Base-by-base conservation (phyloP, 2,888 invertebrate genomes). In the Glyphotaelius pellucidus region DNA sequence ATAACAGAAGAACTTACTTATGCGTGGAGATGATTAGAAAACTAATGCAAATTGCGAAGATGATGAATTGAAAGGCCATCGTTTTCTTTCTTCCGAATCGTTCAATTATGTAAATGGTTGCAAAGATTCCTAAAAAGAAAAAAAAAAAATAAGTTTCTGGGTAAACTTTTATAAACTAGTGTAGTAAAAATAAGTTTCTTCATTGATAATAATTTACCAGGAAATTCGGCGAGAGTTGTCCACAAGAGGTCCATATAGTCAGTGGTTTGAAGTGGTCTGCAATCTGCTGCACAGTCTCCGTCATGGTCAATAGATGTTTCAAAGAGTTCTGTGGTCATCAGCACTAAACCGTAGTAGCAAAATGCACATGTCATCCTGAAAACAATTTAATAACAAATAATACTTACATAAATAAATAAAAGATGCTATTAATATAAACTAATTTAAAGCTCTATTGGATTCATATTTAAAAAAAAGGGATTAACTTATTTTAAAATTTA, bases 211-310 rank as follows among this genome's bases (percentile, higher is more conserved):
- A 81, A 81, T 32, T 47, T 47, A 97, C 98, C 99, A 80, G 99
- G 99, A 95, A 99, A 99, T 95, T 99, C 99, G 0, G 99, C 98
- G 88, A 99, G 95, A 0, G 99, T 99, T 3, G 99, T 99, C 98
- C 99, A 99, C 47, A 99, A 95, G 35, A 99, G 96, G 95, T 99
- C 99, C 96, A 98, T 98, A 94, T 99, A 99, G 95, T 99, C 99
- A 0, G 97, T 97, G 30, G 98, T 98, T 94, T 97, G 97, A 42
- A 99, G 95, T 91, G 97, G 97, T 90, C 96, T 96, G 94, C 98
- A 98, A 94, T 97, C 97, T 88, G 97, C 97, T 91, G 97, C 97
- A 95, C 97, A 97, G 88, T 96, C 95, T 92, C 95, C 96, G 85
- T 95, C 95, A 92, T 91, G 94, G 94, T 85, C 95, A 84, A 95